Base-by-base conservation (phyloP, 2,113 vertebrate genomes). In the Acanthochromis polyacanthus region DNA sequence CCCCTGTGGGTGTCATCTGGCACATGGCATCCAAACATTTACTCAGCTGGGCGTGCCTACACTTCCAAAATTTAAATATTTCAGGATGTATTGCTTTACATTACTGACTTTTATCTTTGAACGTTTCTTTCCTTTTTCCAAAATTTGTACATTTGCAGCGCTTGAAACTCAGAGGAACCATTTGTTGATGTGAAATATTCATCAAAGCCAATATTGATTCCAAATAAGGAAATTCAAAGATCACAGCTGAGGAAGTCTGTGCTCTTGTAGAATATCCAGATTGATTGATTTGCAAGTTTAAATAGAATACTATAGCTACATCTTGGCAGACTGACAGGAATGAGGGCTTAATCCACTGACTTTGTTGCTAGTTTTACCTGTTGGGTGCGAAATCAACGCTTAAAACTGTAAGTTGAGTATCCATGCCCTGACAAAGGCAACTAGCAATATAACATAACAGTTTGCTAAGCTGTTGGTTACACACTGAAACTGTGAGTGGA, bases 131-230 rank as follows among this genome's bases (percentile, higher is more conserved):
- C 23, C 0, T 14, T 53, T 62, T 1, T 46, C 19, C 23, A 61
- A 5, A 16, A 0, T 1, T 46, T 45, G 11, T 25, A 22, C 28
- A n/a, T 46, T 53, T 55, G 43, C 22, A 30, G 20, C 20, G 17
- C 1, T 25, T 32, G 52, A 60, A 52, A 79, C 40, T 20, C 30
- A 10, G 48, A 38, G 7, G 22, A 78, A 68, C 10, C n/a, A 20
- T 43, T 61, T 48, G 5, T 36, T 48, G 58, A 50, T 72, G 65
- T 77, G 5, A 67, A 53, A 36, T 51, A 59, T 62, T 80, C 36
- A 75, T 83, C 73, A 78, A 74, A 83, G 76, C 32, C 57, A 10
- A 51, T 58, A 83, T 75, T 60, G 60, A 68, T 81, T 74, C 62
- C 9, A 53, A 64, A 51, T 50, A 14, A 17, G 23, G 11, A 23